These are phyloP conservation scores for Noctuana brunneofusca DNA, from an alignment of 2,888 invertebrate species.

Conservation along the genomic window DNA sequence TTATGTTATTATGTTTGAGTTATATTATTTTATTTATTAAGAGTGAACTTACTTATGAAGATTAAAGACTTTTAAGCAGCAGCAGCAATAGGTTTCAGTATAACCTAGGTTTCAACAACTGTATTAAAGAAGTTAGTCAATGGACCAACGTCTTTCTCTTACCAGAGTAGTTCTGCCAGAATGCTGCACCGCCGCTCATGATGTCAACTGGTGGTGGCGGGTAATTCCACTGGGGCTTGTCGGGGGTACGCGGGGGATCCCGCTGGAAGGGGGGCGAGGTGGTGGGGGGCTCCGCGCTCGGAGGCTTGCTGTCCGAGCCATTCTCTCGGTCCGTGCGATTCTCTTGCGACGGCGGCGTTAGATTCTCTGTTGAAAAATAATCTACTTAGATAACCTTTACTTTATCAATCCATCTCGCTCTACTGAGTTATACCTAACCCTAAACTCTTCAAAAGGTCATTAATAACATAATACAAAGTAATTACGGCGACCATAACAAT, in stretches of 20 bases:
- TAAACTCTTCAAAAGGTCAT: slow-evolving; percentile 7
- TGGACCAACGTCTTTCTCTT: slow-evolving; percentile 55
- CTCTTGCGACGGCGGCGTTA: slow-evolving; percentile 64
- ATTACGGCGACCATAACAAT: slow-evolving; percentile 28
- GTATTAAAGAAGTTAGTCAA: too few species aligned
- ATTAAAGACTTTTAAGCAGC: too few species aligned
- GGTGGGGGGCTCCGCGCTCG: slow-evolving; percentile 72
- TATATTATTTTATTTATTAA: too few species aligned
- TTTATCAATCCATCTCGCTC: neutral
- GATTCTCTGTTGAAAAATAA: slow-evolving; percentile 60
- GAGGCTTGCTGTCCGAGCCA: slow-evolving; percentile 76
- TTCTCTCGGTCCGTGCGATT: slow-evolving; percentile 72
- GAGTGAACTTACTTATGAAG: too few species aligned
- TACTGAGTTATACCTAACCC: neutral
- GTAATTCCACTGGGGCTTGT: slow-evolving; percentile 82
- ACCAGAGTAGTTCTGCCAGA: slow-evolving; percentile 97
- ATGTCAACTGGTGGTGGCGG: slow-evolving; percentile 85
- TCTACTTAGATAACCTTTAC: neutral
- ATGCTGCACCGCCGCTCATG: slow-evolving; percentile 92
- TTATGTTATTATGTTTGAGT: too few species aligned
- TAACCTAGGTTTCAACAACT: too few species aligned
- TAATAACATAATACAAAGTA: slow-evolving; percentile 22
- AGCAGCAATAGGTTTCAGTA: too few species aligned
- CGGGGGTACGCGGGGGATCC: slow-evolving; percentile 74
- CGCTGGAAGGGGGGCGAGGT: slow-evolving; percentile 75